Conservation (phyloP, 2,797 vertebrate genomes). For the Sylvia borin region DNA sequence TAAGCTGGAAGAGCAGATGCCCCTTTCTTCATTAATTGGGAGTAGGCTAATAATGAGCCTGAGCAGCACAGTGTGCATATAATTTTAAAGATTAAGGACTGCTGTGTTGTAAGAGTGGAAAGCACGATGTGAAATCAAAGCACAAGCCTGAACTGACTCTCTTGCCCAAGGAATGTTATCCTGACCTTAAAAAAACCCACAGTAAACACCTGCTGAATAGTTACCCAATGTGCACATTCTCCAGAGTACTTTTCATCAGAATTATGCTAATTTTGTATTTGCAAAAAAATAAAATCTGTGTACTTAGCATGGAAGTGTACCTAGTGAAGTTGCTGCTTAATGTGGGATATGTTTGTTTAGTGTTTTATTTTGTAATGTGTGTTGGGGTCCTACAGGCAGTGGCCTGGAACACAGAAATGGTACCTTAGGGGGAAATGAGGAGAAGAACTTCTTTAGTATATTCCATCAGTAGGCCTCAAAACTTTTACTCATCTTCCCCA, state of each 20-base stretch:
- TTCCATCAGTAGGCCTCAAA: neutral
- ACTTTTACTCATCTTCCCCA: neutral
- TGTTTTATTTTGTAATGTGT: neutral
- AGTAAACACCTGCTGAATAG: neutral
- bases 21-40: neutral
- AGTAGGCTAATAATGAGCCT: neutral
- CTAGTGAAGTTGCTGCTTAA: neutral
- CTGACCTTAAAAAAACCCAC: neutral
- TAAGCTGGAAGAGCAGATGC: neutral
- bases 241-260: neutral
- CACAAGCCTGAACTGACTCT: neutral
- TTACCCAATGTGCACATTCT: neutral
- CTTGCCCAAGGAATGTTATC: neutral
- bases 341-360: neutral
- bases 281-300: neutral
- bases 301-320: neutral
- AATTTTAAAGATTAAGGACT: neutral
- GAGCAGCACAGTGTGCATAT: neutral
- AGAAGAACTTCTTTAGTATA: neutral
- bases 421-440: neutral
- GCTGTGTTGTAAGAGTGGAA: neutral
- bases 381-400: neutral
- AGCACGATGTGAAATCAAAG: neutral
- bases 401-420: neutral
- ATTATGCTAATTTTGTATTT: neutral